Evolutionary conservation across 2,113 vertebrate genomes (phyloP).

Genomic region (Melanerpes formicivorus): DNA sequence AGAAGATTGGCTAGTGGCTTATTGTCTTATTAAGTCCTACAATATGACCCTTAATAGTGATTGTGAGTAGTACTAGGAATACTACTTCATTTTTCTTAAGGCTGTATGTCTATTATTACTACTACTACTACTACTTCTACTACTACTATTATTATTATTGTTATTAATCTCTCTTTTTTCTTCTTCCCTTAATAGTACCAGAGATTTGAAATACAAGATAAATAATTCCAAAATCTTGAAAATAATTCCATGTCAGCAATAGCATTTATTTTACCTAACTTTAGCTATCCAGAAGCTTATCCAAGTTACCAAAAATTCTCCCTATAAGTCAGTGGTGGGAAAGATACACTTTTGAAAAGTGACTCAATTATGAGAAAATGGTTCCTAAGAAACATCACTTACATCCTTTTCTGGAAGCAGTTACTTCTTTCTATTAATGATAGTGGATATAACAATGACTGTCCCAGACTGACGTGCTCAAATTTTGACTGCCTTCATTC

Average conservation of each 20-base stretch:
- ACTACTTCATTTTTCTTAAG: conserved; percentile 15
- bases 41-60: conserved; percentile 53
- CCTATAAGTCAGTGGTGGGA: not conserved
- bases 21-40: conserved; percentile 65
- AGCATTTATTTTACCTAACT: not conserved
- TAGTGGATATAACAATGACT: not conserved
- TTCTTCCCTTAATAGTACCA: not conserved
- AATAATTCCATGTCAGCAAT: not conserved
- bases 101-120: not conserved
- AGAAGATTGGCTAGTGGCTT: conserved; percentile 71
- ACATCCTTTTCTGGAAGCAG: not conserved
- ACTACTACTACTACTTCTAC: not conserved
- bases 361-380: not conserved
- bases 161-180: not conserved
- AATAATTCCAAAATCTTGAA: not conserved
- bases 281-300: not conserved
- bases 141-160: not conserved
- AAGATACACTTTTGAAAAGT: not conserved
- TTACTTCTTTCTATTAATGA: not conserved
- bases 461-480: not conserved
- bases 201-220: not conserved
- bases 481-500: not conserved
- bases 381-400: not conserved
- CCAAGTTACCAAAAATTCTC: not conserved
- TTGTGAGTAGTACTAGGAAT: conserved; percentile 17